These are phyloP conservation scores for Astyanax mexicanus DNA, from an alignment of 2,797 vertebrate genomes.

Conservation along the genomic window DNA sequence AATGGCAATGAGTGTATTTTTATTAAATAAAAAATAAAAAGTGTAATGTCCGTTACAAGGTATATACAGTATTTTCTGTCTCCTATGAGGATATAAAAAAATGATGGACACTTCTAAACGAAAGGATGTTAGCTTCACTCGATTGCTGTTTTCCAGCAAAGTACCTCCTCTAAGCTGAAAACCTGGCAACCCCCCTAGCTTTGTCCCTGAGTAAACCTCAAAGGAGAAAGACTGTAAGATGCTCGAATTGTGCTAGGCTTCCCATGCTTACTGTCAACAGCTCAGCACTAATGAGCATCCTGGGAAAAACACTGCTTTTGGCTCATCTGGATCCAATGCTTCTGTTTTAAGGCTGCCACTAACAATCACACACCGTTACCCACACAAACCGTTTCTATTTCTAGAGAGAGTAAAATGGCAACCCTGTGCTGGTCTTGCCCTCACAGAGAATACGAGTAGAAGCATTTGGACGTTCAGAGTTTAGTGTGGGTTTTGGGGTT, in stretches of 20 bases:
- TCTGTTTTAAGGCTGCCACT: conserved; percentile 38
- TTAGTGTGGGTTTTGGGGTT: background rate
- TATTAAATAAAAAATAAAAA: too few species aligned
- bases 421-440: conserved; percentile 13
- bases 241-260: conserved; percentile 50
- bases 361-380: conserved; percentile 32
- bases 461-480: background rate
- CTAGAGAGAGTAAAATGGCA: conserved; percentile 11
- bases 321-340: conserved; percentile 44
- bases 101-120: background rate
- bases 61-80: too few species aligned
- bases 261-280: conserved; percentile 52
- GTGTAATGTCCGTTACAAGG: too few species aligned
- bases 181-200: conserved; percentile 2
- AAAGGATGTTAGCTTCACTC: conserved; percentile 10
- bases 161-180: conserved; percentile 12
- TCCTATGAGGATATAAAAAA: too few species aligned
- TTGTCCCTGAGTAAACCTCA: conserved; percentile 27
- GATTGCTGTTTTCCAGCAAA: conserved; percentile 1
- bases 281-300: conserved; percentile 53
- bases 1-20: too few species aligned
- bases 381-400: conserved; percentile 36
- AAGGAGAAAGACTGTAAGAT: conserved; percentile 19
- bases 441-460: conserved; percentile 23
- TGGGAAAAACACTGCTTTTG: conserved; percentile 40